Conservation (phyloP, 2,888 invertebrate genomes). For the Chymomyza amoena region DNA sequence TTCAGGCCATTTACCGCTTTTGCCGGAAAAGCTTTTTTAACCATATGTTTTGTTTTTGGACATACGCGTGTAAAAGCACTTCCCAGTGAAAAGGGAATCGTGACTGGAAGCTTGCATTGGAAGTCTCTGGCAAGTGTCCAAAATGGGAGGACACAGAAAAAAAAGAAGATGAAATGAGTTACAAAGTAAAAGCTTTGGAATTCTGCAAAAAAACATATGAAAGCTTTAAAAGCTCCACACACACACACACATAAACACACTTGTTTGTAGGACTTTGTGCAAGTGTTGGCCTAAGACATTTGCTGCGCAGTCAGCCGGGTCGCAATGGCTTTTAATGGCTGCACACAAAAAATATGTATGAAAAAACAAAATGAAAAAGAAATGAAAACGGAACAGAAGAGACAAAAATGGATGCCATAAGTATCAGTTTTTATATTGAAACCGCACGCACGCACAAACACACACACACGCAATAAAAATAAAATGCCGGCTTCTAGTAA, state of each 20-base stretch:
- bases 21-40: conserved; percentile 21
- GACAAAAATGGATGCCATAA: conserved; percentile 6
- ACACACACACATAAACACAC: background rate
- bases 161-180: background rate
- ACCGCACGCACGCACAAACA: too few relatives aligned
- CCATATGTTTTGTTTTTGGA: conserved; percentile 60
- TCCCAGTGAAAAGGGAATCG: conserved; percentile 15
- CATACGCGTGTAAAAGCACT: conserved; percentile 31
- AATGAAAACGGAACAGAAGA: background rate
- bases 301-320: conserved; percentile 1
- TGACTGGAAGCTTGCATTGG: conserved; percentile 9
- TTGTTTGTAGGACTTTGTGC: background rate
- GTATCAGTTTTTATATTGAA: conserved; percentile 12
- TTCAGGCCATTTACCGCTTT: conserved; percentile 10
- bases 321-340: background rate
- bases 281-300: conserved; percentile 38
- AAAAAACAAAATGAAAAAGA: background rate
- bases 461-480: too few relatives aligned
- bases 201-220: background rate
- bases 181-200: conserved; percentile 35
- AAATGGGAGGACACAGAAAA: conserved; percentile 31
- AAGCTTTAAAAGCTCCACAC: conserved; percentile 6
- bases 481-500: too few relatives aligned
- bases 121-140: conserved; percentile 64
- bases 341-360: background rate